Conservation (phyloP, 2,888 invertebrate genomes). For the Cantharis rustica region DNA sequence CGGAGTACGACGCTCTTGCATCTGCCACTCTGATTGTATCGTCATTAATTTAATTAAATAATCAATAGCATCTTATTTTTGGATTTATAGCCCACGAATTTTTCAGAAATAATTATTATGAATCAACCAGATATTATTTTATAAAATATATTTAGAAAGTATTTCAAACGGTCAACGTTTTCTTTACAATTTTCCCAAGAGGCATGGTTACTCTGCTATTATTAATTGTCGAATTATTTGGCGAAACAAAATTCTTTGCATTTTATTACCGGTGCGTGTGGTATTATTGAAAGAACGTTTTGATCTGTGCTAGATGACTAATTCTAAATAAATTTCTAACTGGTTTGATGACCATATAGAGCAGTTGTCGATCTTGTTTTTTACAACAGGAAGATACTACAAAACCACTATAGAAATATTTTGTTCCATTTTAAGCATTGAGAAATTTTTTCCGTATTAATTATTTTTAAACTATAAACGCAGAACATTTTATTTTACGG, state of each 20-base stretch:
- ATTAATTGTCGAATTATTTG: neutral
- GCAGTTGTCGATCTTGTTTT: neutral
- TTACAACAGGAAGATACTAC: neutral
- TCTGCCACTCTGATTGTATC: neutral
- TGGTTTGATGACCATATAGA: neutral
- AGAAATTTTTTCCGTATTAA: neutral
- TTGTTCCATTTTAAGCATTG: neutral
- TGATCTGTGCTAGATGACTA: neutral
- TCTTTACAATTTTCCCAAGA: neutral
- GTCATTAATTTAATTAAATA: neutral
- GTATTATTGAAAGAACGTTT: neutral
- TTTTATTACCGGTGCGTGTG: neutral
- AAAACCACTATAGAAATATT: neutral
- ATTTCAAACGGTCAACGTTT: neutral
- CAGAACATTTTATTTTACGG: neutral
- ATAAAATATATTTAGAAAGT: neutral
- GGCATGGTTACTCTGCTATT: neutral
- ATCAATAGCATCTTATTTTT: neutral
- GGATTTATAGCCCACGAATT: neutral
- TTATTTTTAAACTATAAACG: neutral
- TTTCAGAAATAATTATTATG: neutral
- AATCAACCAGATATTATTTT: neutral
- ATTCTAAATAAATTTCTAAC: neutral
- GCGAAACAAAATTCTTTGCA: neutral
- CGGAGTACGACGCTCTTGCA: neutral